Evolutionary conservation across 2,888 invertebrate genomes (phyloP), one percentile per base, ranked within the genome.

Genomic region (Acutogordius australiensis): DNA sequence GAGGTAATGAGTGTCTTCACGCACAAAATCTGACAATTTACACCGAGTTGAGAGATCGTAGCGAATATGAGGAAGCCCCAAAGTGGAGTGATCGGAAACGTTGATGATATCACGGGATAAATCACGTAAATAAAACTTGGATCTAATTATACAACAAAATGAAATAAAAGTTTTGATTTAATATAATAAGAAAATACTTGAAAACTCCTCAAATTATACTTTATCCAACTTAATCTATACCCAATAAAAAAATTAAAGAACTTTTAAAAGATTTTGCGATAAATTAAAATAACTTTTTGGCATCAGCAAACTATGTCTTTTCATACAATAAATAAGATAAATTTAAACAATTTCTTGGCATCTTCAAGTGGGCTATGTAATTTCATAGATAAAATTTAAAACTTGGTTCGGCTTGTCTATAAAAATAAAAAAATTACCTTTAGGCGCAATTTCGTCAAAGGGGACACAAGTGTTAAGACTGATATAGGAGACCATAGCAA

Each of bases 31-130:
- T 51, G 51, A 23, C 51, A n/a, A 23, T 51, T 51, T 8, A 51
- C 23, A 13, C 51, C 51, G 13, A 51, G 51, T 23, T 51, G 51
- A 26, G 51, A n/a, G 4, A 51, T 51, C 18, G 51, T 51, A 51
- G 51, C 51, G 51, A 51, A 51, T 51, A 51, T n/a, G 51, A 51
- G 51, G 23, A 51, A 51, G 4, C 51, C 51, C 51, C 51, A 51
- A 4, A 51, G 26, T 4, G 51, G 51, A 13, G 51, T n/a, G 4
- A 51, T 8, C 18, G 51, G 51, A 51, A 51, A 51, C 23, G 51
- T 51, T 4, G 51, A 51, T 8, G 23, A n/a, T 8, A 51, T 51
- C 4, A 51, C 51, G 4, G 51, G 51, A 26, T 51, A 51, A n/a
- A 51, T 51, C 18, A 51, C 51, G 51, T 51, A 51, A n/a, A 51